These are phyloP conservation scores for Pardosa pseudoannulata DNA, from an alignment of 2,888 invertebrate genomes.

Conservation along the genomic window DNA sequence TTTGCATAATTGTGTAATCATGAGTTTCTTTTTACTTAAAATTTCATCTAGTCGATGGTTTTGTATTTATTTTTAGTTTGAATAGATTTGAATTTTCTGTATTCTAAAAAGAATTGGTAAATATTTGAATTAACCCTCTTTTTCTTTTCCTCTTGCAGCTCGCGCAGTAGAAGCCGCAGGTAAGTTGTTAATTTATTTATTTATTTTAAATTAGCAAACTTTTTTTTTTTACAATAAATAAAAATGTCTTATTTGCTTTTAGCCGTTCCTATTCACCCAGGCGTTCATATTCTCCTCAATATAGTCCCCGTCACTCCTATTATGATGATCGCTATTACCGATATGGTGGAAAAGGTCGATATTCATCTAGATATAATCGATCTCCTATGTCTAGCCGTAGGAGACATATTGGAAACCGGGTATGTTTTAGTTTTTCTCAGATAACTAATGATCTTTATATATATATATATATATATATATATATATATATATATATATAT, in stretches of 20 bases:
- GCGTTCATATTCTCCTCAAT: slow-evolving; percentile 72
- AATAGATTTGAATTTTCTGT: too few relatives aligned
- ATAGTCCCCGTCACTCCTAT: slow-evolving; percentile 64
- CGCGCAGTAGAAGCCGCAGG: slow-evolving; percentile 55
- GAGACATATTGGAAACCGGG: slow-evolving; percentile 87
- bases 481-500: too few relatives aligned
- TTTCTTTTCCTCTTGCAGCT: slow-evolving; percentile 27
- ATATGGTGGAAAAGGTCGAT: slow-evolving; percentile 60
- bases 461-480: too few relatives aligned
- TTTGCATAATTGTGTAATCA: too few relatives aligned
- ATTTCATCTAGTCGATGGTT: too few relatives aligned
- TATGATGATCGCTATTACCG: slow-evolving; percentile 60
- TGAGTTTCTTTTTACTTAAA: too few relatives aligned
- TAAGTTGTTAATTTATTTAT: slow-evolving; percentile 3
- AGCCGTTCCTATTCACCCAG: slow-evolving; percentile 69
- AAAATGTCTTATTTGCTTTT: not conserved
- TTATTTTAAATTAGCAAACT: not conserved
- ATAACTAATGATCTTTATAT: too few relatives aligned
- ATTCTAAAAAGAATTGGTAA: too few relatives aligned
- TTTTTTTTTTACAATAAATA: not conserved
- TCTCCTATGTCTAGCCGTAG: slow-evolving; percentile 90
- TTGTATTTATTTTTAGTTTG: too few relatives aligned
- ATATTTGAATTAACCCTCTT: not conserved
- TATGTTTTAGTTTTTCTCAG: slow-evolving; percentile 76
- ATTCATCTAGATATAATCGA: slow-evolving; percentile 83